Evolutionary conservation across 1,140 invertebrate species (phyloP).

Genomic region (Triops longicaudatus): DNA sequence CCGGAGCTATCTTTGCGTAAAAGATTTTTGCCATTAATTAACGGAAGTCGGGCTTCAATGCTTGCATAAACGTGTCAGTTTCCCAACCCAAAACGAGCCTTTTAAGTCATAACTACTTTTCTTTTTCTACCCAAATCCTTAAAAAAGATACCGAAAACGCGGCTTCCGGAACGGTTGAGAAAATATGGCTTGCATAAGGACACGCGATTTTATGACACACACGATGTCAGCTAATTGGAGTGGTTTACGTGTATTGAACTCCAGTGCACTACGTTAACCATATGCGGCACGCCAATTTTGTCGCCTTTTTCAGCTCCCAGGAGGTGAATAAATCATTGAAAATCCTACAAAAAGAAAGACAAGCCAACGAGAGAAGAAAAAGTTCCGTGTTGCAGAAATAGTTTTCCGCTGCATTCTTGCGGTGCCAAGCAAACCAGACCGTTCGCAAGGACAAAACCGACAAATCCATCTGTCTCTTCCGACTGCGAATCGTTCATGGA

Average conservation of each 20-base stretch:
- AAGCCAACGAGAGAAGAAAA: neutral
- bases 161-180: neutral
- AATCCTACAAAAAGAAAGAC: no score
- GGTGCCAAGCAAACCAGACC: neutral
- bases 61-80: conserved; percentile 8
- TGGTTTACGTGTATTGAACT: no score
- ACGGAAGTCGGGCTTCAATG: neutral
- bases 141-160: neutral
- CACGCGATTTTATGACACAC: neutral
- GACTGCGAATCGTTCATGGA: neutral
- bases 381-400: neutral
- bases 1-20: no score
- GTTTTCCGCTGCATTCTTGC: no score
- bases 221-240: neutral
- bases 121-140: neutral
- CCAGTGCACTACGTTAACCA: no score
- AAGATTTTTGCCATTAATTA: neutral
- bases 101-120: neutral
- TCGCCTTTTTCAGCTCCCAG: no score
- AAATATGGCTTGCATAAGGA: neutral
- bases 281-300: no score
- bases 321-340: no score
- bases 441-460: neutral
- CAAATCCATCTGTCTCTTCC: neutral
- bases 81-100: neutral